Conservation (phyloP, 1,140 invertebrate species). For the Zaprionus taronus region DNA sequence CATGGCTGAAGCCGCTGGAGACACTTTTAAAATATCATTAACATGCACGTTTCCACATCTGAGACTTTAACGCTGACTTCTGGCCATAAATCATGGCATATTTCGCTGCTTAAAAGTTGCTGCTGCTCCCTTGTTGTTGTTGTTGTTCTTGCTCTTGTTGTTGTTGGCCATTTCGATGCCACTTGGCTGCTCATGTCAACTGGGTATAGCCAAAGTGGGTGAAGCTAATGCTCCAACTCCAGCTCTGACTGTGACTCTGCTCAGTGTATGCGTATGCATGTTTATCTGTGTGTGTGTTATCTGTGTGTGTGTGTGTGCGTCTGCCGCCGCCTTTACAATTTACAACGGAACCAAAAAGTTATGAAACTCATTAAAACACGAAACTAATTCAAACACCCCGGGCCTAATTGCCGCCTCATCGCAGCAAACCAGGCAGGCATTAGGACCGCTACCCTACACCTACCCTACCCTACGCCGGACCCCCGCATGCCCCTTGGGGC, state of each 20-base stretch:
- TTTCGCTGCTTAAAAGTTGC: slow-evolving; percentile 41
- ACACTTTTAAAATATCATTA: slow-evolving; percentile 81
- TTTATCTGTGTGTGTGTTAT: slow-evolving; percentile 8
- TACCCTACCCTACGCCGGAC: slow-evolving; percentile 18
- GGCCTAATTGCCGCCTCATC: slow-evolving; percentile 79
- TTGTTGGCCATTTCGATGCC: slow-evolving; percentile 33
- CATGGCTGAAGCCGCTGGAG: slow-evolving; percentile 43
- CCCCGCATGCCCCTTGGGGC: slow-evolving; percentile 44
- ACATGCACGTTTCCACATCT: slow-evolving; percentile 72
- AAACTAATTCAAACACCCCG: slow-evolving; percentile 82
- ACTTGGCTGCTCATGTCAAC: slow-evolving; percentile 70
- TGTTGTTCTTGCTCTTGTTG: not conserved
- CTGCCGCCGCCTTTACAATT: slow-evolving; percentile 65
- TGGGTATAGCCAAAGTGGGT: slow-evolving; percentile 44
- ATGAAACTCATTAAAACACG: slow-evolving; percentile 83
- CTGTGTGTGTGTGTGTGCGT: slow-evolving; percentile 32
- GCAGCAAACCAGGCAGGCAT: slow-evolving; percentile 46
- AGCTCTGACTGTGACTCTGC: slow-evolving; percentile 5
- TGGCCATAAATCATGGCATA: slow-evolving; percentile 42
- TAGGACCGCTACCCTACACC: slow-evolving; percentile 3
- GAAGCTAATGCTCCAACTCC: slow-evolving; percentile 44
- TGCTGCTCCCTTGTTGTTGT: slow-evolving; percentile 1
- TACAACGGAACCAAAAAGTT: slow-evolving; percentile 83
- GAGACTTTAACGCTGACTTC: slow-evolving; percentile 63
- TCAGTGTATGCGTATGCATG: not conserved